Conservation (phyloP, 2,888 invertebrate genomes). For the Drosophila flavopinicola region DNA sequence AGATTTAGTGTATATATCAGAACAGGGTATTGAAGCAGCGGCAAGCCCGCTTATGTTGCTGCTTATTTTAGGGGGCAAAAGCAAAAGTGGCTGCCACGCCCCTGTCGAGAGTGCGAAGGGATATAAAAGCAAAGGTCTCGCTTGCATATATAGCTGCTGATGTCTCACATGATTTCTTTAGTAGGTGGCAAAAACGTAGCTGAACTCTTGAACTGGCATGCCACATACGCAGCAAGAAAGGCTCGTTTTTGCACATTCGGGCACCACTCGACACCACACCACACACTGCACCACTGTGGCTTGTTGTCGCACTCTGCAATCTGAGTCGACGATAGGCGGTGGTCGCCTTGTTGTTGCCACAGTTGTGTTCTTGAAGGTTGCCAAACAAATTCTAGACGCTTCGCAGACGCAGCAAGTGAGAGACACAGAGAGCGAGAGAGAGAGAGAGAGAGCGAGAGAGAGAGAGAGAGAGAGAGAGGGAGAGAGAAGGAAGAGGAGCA, state of each 20-base stretch:
- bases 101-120: slow-evolving; percentile 32
- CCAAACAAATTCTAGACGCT: slow-evolving; percentile 66
- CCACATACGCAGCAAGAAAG: slow-evolving; percentile 46
- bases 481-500: neutral
- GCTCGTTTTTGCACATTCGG: neutral
- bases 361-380: slow-evolving; percentile 33
- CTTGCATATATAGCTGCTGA: slow-evolving; percentile 8
- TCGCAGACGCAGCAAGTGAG: slow-evolving; percentile 20
- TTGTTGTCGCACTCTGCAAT: slow-evolving; percentile 42
- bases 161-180: slow-evolving; percentile 10
- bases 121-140: slow-evolving; percentile 22
- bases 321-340: slow-evolving; percentile 40
- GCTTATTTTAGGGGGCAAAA: slow-evolving; percentile 26
- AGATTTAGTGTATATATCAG: too few relatives aligned
- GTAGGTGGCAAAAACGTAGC: slow-evolving; percentile 63
- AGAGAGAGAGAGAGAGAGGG: neutral
- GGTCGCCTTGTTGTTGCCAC: slow-evolving; percentile 32
- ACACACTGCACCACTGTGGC: slow-evolving; percentile 6
- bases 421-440: neutral
- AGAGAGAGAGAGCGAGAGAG: neutral
- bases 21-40: slow-evolving; percentile 2
- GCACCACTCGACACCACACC: slow-evolving; percentile 5
- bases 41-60: neutral
- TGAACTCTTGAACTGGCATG: slow-evolving; percentile 71
- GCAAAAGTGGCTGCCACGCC: slow-evolving; percentile 46